These are phyloP conservation scores for Fragum sueziense DNA, from an alignment of 2,888 invertebrate species.

Conservation along the genomic window DNA sequence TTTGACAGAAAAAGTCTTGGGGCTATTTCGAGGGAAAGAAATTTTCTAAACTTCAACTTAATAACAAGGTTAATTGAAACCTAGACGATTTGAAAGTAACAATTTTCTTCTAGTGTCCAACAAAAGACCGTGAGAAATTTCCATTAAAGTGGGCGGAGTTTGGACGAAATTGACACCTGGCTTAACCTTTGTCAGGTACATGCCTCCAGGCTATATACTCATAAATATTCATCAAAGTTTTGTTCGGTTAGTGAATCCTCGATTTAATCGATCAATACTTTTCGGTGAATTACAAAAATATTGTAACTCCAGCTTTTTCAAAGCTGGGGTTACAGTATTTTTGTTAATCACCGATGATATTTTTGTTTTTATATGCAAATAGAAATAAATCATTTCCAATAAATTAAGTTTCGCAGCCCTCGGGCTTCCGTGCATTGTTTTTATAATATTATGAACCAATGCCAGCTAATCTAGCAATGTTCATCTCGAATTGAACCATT, in stretches of 20 bases:
- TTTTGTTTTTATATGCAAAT: slow-evolving; percentile 27
- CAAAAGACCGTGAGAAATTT: slow-evolving; percentile 39
- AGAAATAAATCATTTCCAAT: slow-evolving; percentile 25
- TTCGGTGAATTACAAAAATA: too few species aligned
- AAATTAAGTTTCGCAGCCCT: slow-evolving; percentile 7
- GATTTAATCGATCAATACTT: slow-evolving; percentile 1
- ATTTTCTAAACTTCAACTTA: slow-evolving; percentile 8
- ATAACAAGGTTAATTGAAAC: slow-evolving; percentile 35
- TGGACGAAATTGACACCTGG: slow-evolving; percentile 33
- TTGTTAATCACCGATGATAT: too few species aligned
- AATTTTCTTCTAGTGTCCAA: slow-evolving; percentile 18
- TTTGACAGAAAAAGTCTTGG: slow-evolving; percentile 24
- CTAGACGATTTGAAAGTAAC: slow-evolving; percentile 5
- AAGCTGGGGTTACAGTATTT: too few species aligned
- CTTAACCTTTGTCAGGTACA: slow-evolving; percentile 12
- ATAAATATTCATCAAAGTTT: slow-evolving; percentile 20
- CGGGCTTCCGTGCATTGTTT: not conserved
- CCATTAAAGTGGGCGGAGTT: slow-evolving; percentile 26
- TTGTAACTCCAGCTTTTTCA: too few species aligned
- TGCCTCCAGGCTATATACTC: not conserved
- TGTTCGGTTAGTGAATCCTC: not conserved
- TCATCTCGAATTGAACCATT: not conserved
- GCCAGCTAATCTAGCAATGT: not conserved
- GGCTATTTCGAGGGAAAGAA: slow-evolving; percentile 19
- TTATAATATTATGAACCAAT: not conserved